Percentiles rank a stretch among this genome's conserved stretches.
Evolutionary conservation across 2,888 invertebrate species (phyloP).

Genomic region (Caenorhabditis sp.): DNA sequence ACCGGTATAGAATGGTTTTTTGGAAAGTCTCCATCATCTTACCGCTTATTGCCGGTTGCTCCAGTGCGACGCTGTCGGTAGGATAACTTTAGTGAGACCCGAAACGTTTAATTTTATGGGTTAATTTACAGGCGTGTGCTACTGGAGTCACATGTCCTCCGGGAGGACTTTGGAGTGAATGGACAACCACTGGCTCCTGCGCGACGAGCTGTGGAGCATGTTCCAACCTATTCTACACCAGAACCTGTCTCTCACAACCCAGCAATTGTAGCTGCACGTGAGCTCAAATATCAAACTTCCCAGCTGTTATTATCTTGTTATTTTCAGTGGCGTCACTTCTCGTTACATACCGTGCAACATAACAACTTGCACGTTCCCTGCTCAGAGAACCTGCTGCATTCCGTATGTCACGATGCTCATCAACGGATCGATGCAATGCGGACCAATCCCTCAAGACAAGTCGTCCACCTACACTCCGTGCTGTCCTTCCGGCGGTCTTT

Average conservation of each 20-base stretch:
- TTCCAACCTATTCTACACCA: not conserved
- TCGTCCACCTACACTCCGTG: not conserved
- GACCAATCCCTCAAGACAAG: slow-evolving; percentile 7
- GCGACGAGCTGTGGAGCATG: not conserved
- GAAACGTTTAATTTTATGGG: not conserved
- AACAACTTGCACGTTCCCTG: slow-evolving; percentile 7
- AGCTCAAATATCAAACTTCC: not conserved
- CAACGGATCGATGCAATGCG: slow-evolving; percentile 1
- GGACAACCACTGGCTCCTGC: not conserved
- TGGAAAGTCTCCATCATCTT: too few relatives aligned
- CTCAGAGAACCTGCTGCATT: slow-evolving; percentile 9
- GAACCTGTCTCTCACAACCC: not conserved
- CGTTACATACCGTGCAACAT: not conserved
- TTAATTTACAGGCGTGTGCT: not conserved
- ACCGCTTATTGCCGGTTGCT: too few relatives aligned
- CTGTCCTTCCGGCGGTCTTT: slow-evolving; percentile 22
- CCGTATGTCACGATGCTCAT: not conserved
- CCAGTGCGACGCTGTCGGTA: too few relatives aligned
- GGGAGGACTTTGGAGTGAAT: slow-evolving; percentile 3
- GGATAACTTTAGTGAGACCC: too few relatives aligned
- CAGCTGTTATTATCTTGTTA: not conserved
- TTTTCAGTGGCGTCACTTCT: slow-evolving; percentile 1
- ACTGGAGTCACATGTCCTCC: slow-evolving; percentile 7
- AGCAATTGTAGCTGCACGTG: not conserved
- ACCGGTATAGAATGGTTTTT: too few relatives aligned